phyloP scores from a whole-genome alignment of 2,797 vertebrate species.

The Siniperca scherzeri region DNA sequence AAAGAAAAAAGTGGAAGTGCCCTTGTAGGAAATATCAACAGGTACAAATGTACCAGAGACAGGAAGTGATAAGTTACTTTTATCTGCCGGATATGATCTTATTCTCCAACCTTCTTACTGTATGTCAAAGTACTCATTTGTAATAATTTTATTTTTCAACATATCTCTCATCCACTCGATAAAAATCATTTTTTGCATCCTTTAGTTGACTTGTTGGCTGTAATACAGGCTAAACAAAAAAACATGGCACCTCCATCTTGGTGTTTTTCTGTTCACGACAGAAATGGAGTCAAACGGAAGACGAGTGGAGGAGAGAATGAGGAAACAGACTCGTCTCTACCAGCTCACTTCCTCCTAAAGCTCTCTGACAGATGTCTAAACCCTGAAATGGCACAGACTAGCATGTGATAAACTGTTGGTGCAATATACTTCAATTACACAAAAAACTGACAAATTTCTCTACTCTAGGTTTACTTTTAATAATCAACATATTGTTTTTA shows the following conservation, averaged over 20 bases:
- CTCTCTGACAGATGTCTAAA: constrained; percentile 54
- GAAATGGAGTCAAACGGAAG: constrained; percentile 42
- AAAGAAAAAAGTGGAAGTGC: constrained; percentile 14
- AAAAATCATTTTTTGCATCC: not conserved
- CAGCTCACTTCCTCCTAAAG: constrained; percentile 79
- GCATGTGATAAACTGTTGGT: constrained; percentile 35
- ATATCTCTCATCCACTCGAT: not conserved
- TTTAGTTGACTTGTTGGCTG: not conserved
- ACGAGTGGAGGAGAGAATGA: constrained; percentile 63
- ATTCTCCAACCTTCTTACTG: accelerated
- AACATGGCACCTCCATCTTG: constrained; percentile 3
- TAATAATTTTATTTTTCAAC: not conserved
- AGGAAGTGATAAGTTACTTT: constrained; percentile 17
- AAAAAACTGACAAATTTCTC: not conserved
- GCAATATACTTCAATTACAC: not conserved
- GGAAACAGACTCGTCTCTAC: constrained; percentile 72
- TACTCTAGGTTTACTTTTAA: not conserved
- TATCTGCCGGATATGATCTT: not conserved
- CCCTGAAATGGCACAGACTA: constrained; percentile 17
- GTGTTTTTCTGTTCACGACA: constrained; percentile 20
- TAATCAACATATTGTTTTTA: not conserved
- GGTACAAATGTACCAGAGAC: constrained; percentile 3
- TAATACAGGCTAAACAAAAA: not conserved
- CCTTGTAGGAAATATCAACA: constrained; percentile 3
- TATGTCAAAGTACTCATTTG: not conserved